Evolutionary conservation across 2,797 vertebrate genomes (phyloP).

Genomic region (Periophthalmus magnuspinnatus): DNA sequence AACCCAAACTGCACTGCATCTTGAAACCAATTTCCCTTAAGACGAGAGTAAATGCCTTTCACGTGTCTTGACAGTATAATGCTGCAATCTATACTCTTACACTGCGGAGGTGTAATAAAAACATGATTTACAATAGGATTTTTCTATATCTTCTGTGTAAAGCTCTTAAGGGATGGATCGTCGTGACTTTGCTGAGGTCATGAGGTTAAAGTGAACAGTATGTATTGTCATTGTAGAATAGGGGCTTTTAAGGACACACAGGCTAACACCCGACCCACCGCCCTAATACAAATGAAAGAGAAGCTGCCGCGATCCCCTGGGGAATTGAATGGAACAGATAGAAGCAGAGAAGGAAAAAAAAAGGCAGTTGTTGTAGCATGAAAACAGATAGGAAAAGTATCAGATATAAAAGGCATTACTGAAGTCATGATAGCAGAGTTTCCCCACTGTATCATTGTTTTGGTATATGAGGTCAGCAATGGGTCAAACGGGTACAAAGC

Average conservation of each 20-base stretch:
- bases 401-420: constrained; percentile 31
- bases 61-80: constrained; percentile 5
- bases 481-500: neutral
- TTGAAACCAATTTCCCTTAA: constrained; percentile 12
- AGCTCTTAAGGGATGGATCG: constrained; percentile 40
- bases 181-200: constrained; percentile 37
- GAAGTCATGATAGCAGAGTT: constrained; percentile 16
- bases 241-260: constrained; percentile 22
- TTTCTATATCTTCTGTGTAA: constrained; percentile 27
- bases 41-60: constrained; percentile 15
- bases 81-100: constrained; percentile 14
- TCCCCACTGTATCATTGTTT: neutral
- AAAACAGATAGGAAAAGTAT: constrained; percentile 18
- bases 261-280: constrained; percentile 6
- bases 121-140: constrained; percentile 27
- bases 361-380: constrained; percentile 13
- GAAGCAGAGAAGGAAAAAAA: constrained; percentile 3
- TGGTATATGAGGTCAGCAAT: neutral
- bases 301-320: constrained; percentile 41
- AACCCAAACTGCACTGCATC: too few relatives aligned
- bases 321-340: constrained; percentile 41
- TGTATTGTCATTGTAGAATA: constrained; percentile 33
- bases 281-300: constrained; percentile 45
- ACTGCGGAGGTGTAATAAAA: constrained; percentile 17
- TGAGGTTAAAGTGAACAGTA: constrained; percentile 46